A percentile compares a stretch with the other conserved stretches of the same genome.
These are phyloP conservation scores for Cremastinae sp. DNA, from an alignment of 2,888 invertebrate genomes.

Conservation along the genomic window DNA sequence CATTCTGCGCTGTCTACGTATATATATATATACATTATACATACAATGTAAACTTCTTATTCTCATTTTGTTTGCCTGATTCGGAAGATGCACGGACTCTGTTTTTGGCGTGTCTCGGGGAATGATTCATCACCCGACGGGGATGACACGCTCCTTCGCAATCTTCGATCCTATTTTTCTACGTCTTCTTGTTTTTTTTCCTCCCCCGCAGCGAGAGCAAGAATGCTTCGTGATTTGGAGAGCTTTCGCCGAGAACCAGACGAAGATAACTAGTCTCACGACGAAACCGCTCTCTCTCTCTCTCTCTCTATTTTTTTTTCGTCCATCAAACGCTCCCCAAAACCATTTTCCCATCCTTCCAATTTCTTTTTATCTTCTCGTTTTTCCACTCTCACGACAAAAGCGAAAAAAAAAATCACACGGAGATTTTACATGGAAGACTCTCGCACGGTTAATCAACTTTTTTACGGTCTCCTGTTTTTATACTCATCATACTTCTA, in stretches of 20 bases:
- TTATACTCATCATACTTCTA: no score
- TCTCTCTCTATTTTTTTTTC: constrained; percentile 17
- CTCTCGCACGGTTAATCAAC: constrained; percentile 30
- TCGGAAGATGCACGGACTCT: background rate
- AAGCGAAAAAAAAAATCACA: constrained; percentile 24
- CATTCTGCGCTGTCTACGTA: constrained; percentile 21
- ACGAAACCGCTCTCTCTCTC: constrained; percentile 1
- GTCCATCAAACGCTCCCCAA: constrained; percentile 9
- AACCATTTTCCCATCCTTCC: constrained; percentile 24
- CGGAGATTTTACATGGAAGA: constrained; percentile 17
- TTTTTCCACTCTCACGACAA: background rate
- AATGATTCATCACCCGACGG: constrained; percentile 47
- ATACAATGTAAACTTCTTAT: constrained; percentile 1
- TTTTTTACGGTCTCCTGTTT: no score
- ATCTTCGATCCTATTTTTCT: constrained; percentile 55
- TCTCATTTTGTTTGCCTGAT: no score
- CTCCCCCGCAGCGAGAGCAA: background rate
- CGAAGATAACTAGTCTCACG: constrained; percentile 19
- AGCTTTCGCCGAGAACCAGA: background rate
- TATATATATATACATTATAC: constrained; percentile 11
- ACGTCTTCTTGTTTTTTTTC: constrained; percentile 10
- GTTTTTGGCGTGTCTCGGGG: constrained; percentile 14
- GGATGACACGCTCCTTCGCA: constrained; percentile 49
- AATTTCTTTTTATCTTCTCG: constrained; percentile 25
- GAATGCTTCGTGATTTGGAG: constrained; percentile 29